These are phyloP conservation scores for Anthopleura xanthogrammica DNA, from an alignment of 92 coral and sea anemone genomes.

Conservation along the genomic window DNA sequence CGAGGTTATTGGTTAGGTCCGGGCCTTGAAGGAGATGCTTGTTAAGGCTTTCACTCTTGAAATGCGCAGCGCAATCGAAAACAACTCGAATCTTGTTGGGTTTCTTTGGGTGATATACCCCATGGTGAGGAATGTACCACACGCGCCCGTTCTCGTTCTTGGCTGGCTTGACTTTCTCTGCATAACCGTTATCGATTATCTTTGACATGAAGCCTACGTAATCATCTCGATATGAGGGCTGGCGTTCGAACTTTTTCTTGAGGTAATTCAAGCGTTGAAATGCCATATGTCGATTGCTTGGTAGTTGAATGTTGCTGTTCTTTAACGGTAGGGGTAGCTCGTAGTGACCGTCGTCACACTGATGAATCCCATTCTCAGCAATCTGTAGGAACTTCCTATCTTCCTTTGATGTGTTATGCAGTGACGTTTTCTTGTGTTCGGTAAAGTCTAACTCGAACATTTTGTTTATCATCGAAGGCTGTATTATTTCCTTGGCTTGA, in stretches of 20 bases:
- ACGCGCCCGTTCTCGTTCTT: background rate
- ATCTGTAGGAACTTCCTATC: background rate
- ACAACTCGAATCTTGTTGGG: background rate
- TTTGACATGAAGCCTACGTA: background rate
- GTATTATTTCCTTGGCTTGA: conserved; percentile 2
- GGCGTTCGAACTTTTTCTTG: background rate
- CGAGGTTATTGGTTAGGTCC: background rate
- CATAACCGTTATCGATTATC: background rate
- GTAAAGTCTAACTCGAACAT: background rate
- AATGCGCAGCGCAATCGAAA: background rate
- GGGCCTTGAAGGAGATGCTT: background rate
- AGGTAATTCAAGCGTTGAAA: background rate
- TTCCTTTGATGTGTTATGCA: background rate
- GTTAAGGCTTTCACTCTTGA: background rate
- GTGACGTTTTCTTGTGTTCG: background rate
- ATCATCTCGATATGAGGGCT: background rate
- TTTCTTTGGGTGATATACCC: background rate
- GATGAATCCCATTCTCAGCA: background rate
- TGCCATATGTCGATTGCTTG: background rate
- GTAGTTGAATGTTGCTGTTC: background rate
- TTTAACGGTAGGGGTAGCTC: background rate
- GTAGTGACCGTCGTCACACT: background rate
- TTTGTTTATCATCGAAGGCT: background rate
- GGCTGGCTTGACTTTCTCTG: background rate
- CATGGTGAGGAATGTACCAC: background rate